These are phyloP conservation scores for Muscicapa adusta DNA, from an alignment of 2,113 vertebrate species.

Conservation along the genomic window DNA sequence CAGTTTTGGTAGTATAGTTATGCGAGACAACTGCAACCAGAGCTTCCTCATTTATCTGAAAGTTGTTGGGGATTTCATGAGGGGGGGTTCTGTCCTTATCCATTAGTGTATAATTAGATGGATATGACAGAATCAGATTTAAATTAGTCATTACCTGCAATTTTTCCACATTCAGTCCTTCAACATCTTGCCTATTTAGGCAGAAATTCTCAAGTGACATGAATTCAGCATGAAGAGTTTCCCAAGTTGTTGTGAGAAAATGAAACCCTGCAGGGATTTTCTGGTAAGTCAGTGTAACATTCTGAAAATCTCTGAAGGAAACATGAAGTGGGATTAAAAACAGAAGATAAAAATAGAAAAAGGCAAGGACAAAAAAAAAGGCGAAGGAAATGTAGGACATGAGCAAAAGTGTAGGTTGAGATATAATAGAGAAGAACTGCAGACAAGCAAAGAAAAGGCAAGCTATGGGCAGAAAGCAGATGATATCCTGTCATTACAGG, in stretches of 20 bases:
- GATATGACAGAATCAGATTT: not conserved
- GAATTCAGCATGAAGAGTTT: not conserved
- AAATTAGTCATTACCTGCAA: not conserved
- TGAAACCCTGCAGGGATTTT: constrained; percentile 28
- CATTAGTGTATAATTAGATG: not conserved
- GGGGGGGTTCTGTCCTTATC: not conserved
- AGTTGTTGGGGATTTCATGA: not conserved
- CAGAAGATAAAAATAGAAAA: constrained; percentile 4
- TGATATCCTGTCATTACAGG: not conserved
- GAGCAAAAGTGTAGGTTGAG: not conserved
- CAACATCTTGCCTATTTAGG: not conserved
- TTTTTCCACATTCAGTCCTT: not conserved
- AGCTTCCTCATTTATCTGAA: not conserved
- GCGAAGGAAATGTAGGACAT: not conserved
- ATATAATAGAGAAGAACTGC: not conserved
- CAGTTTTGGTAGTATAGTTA: not conserved
- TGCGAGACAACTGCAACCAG: not conserved
- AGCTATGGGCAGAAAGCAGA: not conserved
- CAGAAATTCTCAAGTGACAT: not conserved
- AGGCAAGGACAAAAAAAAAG: not conserved
- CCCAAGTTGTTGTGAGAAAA: not conserved
- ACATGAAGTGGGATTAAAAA: not conserved
- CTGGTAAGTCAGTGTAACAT: not conserved
- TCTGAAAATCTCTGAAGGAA: constrained; percentile 10
- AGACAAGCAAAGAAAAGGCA: not conserved